Base-by-base conservation (phyloP, 2,113 vertebrate genomes). In the Anser cygnoides region DNA sequence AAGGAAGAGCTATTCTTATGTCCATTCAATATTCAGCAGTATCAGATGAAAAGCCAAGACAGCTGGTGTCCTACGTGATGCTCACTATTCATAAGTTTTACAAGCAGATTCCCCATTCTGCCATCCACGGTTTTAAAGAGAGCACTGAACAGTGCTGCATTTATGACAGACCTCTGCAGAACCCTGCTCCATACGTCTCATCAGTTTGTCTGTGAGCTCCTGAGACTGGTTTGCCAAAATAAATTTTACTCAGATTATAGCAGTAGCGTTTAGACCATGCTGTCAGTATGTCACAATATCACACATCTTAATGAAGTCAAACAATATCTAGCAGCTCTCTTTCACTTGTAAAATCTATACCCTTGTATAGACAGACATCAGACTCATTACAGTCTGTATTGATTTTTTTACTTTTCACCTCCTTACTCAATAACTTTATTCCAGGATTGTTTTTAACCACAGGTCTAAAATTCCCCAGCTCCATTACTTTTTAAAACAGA, bases 1-100 rank as follows among this genome's bases (percentile, higher is more conserved):
- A 84, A 68, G 76, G 72, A 86, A 93, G 43, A 95, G 82, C 92
- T 96, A 90, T 96, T 97, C 86, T 95, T 90, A 78, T 18, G 41
- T 39, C 83, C 88, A 86, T 96, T 97, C 90, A 92, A 75, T 96
- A 93, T 93, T 95, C 90, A 84, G 70, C 89, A 95, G 88, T 59
- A 82, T 86, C 67, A 92, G 91, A 84, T 63, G 92, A 93, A 93
- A 93, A 95, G 80, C 68, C 79, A 87, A 93, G 94, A 78, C 73
- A 94, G 92, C 76, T 95, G 88, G 83, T 89, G 88, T 90, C 86
- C 85, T 92, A n/a, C 8, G 63, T 79, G 68, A 87, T 89, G 80
- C 70, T 81, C 6, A 37, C 75, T 92, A 80, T 90, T 89, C 82
- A 49, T 66, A 54, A 75, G 66, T 92, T 95, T 95, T 76, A 87